phyloP scores from a whole-genome alignment of 1,140 invertebrate species.

The Oedothorax gibbosus region DNA sequence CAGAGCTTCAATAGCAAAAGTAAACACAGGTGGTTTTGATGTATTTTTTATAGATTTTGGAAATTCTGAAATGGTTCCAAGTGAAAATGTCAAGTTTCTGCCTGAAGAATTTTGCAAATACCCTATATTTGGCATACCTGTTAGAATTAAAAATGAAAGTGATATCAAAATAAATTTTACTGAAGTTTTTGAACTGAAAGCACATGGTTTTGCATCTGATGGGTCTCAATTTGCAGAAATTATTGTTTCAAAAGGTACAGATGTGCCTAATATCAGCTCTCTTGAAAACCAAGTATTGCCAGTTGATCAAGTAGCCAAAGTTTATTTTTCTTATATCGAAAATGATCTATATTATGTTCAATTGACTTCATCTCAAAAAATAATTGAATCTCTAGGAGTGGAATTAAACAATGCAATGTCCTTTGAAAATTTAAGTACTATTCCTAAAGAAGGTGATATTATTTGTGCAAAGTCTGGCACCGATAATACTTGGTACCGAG shows the following conservation, averaged over 20 bases:
- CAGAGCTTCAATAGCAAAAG: neutral
- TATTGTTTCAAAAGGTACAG: neutral
- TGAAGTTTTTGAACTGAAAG: neutral
- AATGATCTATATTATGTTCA: neutral
- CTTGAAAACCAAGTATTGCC: conserved; percentile 10
- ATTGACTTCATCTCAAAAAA: neutral
- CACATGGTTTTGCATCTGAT: neutral
- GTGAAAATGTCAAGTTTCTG: conserved; percentile 3
- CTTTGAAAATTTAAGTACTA: neutral
- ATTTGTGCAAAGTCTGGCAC: conserved; percentile 22
- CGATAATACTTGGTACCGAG: conserved; percentile 31
- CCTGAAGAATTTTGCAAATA: neutral
- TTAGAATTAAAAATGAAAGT: neutral
- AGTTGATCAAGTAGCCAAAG: neutral
- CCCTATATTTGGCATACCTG: conserved; percentile 13
- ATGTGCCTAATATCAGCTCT: conserved; percentile 6
- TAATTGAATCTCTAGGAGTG: neutral
- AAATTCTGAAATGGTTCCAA: conserved; percentile 13
- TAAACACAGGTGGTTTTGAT: neutral
- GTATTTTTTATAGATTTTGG: conserved; percentile 16
- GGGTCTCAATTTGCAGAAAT: conserved; percentile 3
- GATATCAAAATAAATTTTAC: neutral
- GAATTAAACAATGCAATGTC: neutral
- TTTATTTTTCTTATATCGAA: neutral
- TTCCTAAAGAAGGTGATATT: conserved; percentile 11